Conservation (phyloP, 2,113 vertebrate species). For the Cynocephalus volans region DNA sequence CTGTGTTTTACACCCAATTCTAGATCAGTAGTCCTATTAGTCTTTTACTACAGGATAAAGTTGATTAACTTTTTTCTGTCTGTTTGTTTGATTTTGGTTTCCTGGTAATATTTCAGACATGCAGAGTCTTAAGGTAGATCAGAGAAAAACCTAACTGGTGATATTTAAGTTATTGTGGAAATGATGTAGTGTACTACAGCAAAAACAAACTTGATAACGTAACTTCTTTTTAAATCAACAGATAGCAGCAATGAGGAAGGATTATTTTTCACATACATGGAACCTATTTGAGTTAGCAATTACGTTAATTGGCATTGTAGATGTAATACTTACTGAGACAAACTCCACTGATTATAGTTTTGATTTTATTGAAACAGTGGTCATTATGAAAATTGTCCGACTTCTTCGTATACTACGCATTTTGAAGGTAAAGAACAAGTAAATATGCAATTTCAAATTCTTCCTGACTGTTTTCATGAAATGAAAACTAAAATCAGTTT, state of each 20-base stretch:
- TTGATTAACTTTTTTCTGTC: neutral
- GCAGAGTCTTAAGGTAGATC: neutral
- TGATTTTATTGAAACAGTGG: accelerated
- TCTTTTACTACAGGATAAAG: neutral
- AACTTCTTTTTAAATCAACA: slow-evolving; percentile 74
- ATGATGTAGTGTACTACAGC: neutral
- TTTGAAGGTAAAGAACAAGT: slow-evolving; percentile 78
- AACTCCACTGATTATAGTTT: accelerated
- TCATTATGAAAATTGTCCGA: slow-evolving; percentile 28
- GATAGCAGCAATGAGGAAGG: slow-evolving; percentile 77
- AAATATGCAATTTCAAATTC: slow-evolving; percentile 18
- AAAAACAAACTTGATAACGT: neutral
- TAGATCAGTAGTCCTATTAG: neutral
- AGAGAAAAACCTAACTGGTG: neutral
- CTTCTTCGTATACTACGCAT: slow-evolving; percentile 74
- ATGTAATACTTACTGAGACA: slow-evolving; percentile 15
- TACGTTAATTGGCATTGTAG: slow-evolving; percentile 41
- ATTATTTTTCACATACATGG: slow-evolving; percentile 77
- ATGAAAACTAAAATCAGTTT: neutral
- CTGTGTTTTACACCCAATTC: neutral
- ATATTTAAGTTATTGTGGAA: slow-evolving; percentile 19
- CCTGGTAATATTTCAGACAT: neutral
- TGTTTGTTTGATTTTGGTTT: neutral
- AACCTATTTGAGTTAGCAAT: slow-evolving; percentile 71
- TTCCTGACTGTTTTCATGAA: neutral